Conservation (phyloP, 2,797 vertebrate genomes). For the Acanthornis magna region DNA sequence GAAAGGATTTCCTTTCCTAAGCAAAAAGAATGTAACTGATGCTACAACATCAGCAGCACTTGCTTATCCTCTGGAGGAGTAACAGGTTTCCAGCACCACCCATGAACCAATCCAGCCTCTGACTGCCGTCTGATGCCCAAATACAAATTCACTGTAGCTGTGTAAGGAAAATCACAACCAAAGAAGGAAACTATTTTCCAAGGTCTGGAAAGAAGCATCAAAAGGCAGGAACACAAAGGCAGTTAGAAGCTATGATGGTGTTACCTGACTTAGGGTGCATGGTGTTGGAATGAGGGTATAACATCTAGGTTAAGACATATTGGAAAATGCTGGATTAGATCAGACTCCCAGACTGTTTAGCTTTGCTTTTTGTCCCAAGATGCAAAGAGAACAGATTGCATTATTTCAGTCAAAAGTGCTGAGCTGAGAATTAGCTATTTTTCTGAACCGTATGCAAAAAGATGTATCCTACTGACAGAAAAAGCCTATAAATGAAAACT, state of each 20-base stretch:
- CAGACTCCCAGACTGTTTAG: not conserved
- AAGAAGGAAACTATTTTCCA: not conserved
- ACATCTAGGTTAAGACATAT: not conserved
- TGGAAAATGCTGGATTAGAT: not conserved
- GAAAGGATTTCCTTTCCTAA: not conserved
- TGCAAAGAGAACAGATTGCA: not conserved
- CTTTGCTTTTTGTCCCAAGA: not conserved
- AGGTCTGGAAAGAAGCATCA: not conserved
- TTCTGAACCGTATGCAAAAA: not conserved
- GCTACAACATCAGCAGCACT: not conserved
- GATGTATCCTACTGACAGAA: not conserved
- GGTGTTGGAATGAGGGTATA: not conserved
- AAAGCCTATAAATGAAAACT: not conserved
- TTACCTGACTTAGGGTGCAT: not conserved
- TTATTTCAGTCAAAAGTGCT: not conserved
- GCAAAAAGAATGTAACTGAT: not conserved
- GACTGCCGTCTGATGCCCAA: not conserved
- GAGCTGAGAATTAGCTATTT: not conserved
- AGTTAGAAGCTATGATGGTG: not conserved
- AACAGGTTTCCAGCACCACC: not conserved
- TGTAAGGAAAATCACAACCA: not conserved
- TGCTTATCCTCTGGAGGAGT: not conserved
- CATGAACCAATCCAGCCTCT: not conserved
- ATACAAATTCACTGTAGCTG: not conserved
- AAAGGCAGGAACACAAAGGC: not conserved